Evolutionary conservation across 1,140 invertebrate species (phyloP).

Genomic region (Penaeus japonicus): DNA sequence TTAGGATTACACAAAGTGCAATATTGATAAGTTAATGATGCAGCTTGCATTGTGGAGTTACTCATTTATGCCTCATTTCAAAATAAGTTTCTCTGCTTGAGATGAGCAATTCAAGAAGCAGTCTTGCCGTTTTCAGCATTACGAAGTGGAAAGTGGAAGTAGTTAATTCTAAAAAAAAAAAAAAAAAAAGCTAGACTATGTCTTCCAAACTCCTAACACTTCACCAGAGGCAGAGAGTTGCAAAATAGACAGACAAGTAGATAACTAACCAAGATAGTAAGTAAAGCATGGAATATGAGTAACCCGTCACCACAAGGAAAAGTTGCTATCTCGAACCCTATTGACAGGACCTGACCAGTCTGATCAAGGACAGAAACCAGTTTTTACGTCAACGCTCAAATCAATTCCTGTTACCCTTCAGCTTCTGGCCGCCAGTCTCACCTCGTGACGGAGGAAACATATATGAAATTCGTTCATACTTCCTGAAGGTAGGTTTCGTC

Average conservation of each 20-base stretch:
- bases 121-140: background rate
- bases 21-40: no score
- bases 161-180: background rate
- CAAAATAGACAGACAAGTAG: background rate
- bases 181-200: no score
- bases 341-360: constrained; percentile 65
- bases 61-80: no score
- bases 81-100: no score
- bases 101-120: no score
- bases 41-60: no score
- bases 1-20: no score
- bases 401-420: constrained; percentile 86
- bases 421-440: constrained; percentile 71
- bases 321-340: constrained; percentile 21
- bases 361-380: constrained; percentile 82
- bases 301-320: background rate
- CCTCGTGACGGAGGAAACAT: constrained; percentile 80
- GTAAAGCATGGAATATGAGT: no score
- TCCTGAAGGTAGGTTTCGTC: constrained; percentile 72
- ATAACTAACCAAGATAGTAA: background rate
- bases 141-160: background rate
- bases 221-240: background rate
- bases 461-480: constrained; percentile 93
- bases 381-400: constrained; percentile 87
- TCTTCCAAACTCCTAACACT: no score